Base-by-base conservation (phyloP, 2,113 vertebrate species). In the Gavialis gangeticus region DNA sequence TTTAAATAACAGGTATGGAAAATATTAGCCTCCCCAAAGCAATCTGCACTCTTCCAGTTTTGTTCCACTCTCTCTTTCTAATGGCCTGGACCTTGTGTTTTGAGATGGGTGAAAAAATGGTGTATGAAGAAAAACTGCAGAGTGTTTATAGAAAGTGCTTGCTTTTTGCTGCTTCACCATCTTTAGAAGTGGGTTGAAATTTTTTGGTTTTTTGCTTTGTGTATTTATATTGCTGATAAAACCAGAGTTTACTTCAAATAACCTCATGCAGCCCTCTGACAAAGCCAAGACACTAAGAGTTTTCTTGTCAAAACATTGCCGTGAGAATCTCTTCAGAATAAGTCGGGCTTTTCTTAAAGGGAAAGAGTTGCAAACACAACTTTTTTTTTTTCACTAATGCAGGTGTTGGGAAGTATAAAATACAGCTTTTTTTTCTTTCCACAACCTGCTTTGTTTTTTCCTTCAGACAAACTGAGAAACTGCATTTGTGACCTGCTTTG, bases 21-120 rank as follows among this genome's bases (percentile, higher is more conserved):
- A 46, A 46, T 46, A 46, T 9, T 46, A 46, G 46, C 46, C 46
- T 46, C 46, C 46, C 46, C 9, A 46, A 13, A 10, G 21, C 67
- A 28, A 17, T 18, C 75, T 46, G 15, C 7, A 1, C 0, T 10
- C 54, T 2, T 8, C 57, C 2, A 22, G 55, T 5, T 17, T 71
- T 0, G 1, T 7, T 81, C 56, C 37, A 46, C 46, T 9, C 46
- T 46, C 37, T 46, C 37, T 46, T 6, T 46, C 46, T 0, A 1
- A 28, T 73, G 30, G 55, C 30, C 24, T 73, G 30, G 71, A 67
- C n/a, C 19, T 69, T n/a, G 15, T 56, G 56, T n/a, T 84, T n/a
- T 73, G 69, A 73, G 22, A 24, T 14, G 69, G 34, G 46, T 73
- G 69, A 7, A 21, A 12, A 13, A 34, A 21, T 4, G 21, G 11